Conservation (phyloP, 2,113 vertebrate species). For the Petroica traversi region DNA sequence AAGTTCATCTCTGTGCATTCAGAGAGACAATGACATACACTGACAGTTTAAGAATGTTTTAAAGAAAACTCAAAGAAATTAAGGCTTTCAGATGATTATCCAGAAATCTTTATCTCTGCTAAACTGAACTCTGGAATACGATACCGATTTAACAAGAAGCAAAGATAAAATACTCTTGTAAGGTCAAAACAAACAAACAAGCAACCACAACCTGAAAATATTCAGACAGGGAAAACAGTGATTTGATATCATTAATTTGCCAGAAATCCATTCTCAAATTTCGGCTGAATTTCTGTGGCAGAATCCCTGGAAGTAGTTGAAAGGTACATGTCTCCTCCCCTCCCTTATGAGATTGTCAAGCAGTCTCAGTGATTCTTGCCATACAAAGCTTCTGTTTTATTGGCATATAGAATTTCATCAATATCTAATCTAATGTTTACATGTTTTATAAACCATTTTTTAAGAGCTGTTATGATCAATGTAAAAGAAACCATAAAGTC, state of each 20-base stretch:
- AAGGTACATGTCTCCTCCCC: neutral
- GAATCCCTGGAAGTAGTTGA: neutral
- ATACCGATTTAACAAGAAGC: neutral
- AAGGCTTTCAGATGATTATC: neutral
- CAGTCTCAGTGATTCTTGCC: neutral
- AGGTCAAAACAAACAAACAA: neutral
- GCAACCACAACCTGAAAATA: neutral
- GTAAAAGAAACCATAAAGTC: neutral
- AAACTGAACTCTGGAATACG: neutral
- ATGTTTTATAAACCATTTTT: neutral
- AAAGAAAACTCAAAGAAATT: neutral
- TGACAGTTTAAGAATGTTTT: neutral
- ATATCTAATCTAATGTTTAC: neutral
- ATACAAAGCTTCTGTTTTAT: neutral
- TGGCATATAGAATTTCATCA: neutral
- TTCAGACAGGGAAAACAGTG: neutral
- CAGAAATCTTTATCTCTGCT: neutral
- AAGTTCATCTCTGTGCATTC: neutral
- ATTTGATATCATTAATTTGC: neutral
- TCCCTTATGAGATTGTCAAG: neutral
- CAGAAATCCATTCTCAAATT: neutral
- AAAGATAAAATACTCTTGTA: neutral
- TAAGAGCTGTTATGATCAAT: neutral
- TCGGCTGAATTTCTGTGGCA: neutral
- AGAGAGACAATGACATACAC: neutral